Conservation (phyloP, 2,113 vertebrate species). For the Apodemus speciosus region DNA sequence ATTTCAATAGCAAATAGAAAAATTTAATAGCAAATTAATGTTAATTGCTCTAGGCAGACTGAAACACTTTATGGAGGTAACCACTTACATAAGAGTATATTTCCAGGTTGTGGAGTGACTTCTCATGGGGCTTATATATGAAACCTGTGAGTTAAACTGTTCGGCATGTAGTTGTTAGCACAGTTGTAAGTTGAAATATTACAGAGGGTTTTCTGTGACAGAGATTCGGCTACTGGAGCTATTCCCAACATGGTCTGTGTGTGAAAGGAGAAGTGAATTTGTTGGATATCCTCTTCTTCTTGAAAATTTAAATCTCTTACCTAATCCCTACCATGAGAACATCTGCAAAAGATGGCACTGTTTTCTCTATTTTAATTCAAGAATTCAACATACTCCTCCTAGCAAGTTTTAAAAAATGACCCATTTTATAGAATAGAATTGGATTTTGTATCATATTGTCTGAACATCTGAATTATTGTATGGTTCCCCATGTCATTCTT, state of each 20-base stretch:
- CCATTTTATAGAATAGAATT: not conserved
- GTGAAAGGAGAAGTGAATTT: not conserved
- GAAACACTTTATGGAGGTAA: not conserved
- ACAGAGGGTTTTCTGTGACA: not conserved
- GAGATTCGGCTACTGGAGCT: not conserved
- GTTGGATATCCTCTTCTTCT: not conserved
- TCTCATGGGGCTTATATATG: constrained; percentile 15
- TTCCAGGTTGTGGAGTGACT: not conserved
- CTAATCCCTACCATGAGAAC: not conserved
- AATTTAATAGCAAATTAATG: constrained; percentile 31
- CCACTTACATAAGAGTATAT: constrained; percentile 42
- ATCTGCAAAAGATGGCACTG: not conserved
- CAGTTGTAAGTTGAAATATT: constrained; percentile 6
- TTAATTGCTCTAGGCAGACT: constrained; percentile 36
- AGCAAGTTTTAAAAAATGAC: constrained; percentile 5
- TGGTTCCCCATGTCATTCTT: not conserved
- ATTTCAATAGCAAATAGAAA: not conserved
- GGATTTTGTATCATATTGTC: not conserved
- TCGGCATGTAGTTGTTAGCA: not conserved
- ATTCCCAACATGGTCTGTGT: not conserved
- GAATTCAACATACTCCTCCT: not conserved
- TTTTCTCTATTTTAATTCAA: constrained; percentile 47
- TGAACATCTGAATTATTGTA: not conserved
- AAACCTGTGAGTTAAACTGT: not conserved
- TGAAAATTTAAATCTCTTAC: not conserved